These are phyloP conservation scores for Drosophila fulvimacula DNA, from an alignment of 2,888 invertebrate genomes.

Conservation along the genomic window DNA sequence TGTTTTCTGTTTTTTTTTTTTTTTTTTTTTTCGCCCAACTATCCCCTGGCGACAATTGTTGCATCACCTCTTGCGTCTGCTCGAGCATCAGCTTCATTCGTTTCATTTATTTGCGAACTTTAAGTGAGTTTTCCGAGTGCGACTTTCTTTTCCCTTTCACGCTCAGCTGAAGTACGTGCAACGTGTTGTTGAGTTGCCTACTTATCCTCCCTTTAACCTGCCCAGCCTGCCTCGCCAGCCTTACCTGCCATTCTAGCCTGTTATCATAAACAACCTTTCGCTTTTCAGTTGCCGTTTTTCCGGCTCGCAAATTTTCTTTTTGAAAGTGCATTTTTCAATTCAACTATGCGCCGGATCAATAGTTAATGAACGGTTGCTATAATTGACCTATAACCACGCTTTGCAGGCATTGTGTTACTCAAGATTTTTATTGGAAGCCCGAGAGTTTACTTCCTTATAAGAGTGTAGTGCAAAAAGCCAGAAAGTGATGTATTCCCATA, in stretches of 20 bases:
- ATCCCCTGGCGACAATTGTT: constrained; percentile 65
- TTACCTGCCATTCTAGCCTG: constrained; percentile 11
- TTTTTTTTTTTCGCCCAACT: background rate
- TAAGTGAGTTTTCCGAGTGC: constrained; percentile 49
- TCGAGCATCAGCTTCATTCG: constrained; percentile 61
- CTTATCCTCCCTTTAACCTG: constrained; percentile 1
- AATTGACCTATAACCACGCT: constrained; percentile 6
- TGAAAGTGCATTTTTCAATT: constrained; percentile 64
- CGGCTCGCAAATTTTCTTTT: constrained; percentile 3
- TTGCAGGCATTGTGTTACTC: background rate
- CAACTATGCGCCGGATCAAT: constrained; percentile 34
- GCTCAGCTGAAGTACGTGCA: constrained; percentile 65
- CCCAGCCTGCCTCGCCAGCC: background rate
- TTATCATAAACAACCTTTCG: constrained; percentile 72
- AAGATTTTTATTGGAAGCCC: background rate
- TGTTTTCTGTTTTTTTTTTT: too few species aligned
- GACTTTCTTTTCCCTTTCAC: constrained; percentile 66
- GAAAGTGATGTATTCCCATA: too few species aligned
- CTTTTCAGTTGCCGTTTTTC: constrained; percentile 41
- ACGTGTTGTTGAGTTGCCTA: constrained; percentile 59
- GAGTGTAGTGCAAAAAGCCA: too few species aligned
- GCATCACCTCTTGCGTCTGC: constrained; percentile 56
- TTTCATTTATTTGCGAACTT: constrained; percentile 78
- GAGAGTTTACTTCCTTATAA: background rate
- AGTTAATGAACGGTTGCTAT: constrained; percentile 51